Conservation (phyloP, 2,797 vertebrate genomes). For the Sebastes iracundus region DNA sequence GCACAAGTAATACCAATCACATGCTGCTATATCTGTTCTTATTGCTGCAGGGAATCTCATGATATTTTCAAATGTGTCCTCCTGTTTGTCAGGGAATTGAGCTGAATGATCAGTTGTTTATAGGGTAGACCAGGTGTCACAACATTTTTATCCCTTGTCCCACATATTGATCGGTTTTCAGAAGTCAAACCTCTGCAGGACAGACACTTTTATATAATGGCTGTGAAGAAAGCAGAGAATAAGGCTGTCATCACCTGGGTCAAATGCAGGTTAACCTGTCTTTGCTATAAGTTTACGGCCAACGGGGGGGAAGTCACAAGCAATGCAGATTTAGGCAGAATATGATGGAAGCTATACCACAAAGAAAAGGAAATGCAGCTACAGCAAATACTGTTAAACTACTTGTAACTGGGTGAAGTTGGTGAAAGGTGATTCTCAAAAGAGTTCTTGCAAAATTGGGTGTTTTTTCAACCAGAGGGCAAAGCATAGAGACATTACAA, state of each 20-base stretch:
- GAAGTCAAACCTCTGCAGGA: neutral
- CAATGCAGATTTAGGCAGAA: neutral
- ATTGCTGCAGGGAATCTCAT: neutral
- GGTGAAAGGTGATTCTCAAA: too few species aligned
- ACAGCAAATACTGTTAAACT: too few species aligned
- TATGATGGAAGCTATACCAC: too few species aligned
- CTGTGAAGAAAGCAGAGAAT: too few species aligned
- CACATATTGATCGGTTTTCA: neutral
- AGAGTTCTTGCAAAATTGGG: neutral
- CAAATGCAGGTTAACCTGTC: neutral
- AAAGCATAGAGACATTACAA: neutral
- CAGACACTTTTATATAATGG: neutral
- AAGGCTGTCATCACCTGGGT: neutral
- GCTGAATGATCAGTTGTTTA: neutral
- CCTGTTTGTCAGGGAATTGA: neutral
- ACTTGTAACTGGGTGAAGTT: too few species aligned
- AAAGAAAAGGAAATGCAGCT: too few species aligned
- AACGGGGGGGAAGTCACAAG: neutral
- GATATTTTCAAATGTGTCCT: neutral
- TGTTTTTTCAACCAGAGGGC: neutral
- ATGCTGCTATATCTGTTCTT: conserved; percentile 1
- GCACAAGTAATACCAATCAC: neutral
- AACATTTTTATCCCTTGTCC: neutral
- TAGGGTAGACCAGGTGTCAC: neutral
- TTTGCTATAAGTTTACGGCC: neutral